Percentiles rank a stretch among this genome's conserved stretches.
Conservation (phyloP, 2,113 vertebrate genomes). For the Xyliphius kryptos region DNA sequence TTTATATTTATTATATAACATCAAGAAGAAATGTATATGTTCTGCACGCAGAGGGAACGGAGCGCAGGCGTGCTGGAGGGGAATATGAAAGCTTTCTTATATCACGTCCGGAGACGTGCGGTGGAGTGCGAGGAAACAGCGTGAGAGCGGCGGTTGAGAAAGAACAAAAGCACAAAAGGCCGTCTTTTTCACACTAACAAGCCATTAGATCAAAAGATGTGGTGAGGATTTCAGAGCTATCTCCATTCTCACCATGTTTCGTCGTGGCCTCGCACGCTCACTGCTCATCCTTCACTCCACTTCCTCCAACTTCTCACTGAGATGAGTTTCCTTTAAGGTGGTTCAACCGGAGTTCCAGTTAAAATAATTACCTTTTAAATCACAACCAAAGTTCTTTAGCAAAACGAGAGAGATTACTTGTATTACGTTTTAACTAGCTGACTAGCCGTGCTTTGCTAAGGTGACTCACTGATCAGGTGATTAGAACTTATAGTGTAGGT, state of each 20-base stretch:
- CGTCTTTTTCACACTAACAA: conserved; percentile 1
- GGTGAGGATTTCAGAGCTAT: neutral
- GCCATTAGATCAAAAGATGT: conserved; percentile 17
- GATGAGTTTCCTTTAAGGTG: neutral
- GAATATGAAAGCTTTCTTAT: neutral
- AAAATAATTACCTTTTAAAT: neutral
- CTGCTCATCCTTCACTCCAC: neutral
- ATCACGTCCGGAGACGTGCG: neutral
- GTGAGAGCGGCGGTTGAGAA: neutral
- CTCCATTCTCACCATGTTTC: neutral
- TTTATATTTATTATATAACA: too few species aligned
- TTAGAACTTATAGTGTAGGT: too few species aligned
- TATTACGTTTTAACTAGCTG: too few species aligned
- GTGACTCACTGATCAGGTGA: too few species aligned
- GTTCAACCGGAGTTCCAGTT: neutral
- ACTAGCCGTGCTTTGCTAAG: too few species aligned
- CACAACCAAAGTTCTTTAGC: neutral
- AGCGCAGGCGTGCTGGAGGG: neutral
- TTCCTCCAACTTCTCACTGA: neutral
- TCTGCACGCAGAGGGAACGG: neutral
- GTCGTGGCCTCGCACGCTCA: neutral
- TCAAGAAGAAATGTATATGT: too few species aligned
- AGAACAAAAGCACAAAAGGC: neutral
- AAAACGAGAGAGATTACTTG: too few species aligned
- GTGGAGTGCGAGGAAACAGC: conserved; percentile 12